phyloP scores from a whole-genome alignment of 2,888 invertebrate genomes.

The Ichneumoninae sp. region DNA sequence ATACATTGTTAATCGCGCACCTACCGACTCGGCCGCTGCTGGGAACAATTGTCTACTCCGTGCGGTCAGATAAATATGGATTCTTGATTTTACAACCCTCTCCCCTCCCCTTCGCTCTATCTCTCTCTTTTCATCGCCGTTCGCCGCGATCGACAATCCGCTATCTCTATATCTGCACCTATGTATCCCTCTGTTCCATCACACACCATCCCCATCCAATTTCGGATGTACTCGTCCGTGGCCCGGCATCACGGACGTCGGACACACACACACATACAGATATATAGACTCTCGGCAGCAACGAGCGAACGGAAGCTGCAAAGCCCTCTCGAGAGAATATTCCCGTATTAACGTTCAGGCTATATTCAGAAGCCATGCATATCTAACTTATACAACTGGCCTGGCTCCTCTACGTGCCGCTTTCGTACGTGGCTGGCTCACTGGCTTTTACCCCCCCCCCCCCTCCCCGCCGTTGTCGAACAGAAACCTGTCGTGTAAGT shows the following conservation, averaged over 20 bases:
- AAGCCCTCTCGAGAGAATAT: conserved; percentile 71
- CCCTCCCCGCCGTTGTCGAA: conserved; percentile 34
- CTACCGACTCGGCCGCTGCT: background rate
- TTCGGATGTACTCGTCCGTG: conserved; percentile 48
- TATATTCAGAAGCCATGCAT: conserved; percentile 82
- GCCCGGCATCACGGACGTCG: conserved; percentile 20
- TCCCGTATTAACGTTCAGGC: conserved; percentile 79
- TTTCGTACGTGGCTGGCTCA: conserved; percentile 53
- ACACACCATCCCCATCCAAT: conserved; percentile 52
- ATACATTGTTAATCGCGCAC: conserved; percentile 17
- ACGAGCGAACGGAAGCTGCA: conserved; percentile 54
- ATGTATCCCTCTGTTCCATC: conserved; percentile 8
- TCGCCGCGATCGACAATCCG: conserved; percentile 59
- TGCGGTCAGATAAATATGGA: conserved; percentile 43
- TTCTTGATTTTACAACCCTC: conserved; percentile 30
- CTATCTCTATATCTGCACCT: conserved; percentile 36
- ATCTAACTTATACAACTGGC: conserved; percentile 75
- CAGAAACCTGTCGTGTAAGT: conserved; percentile 49
- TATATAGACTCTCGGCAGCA: conserved; percentile 34
- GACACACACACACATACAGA: conserved; percentile 19
- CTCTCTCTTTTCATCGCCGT: background rate
- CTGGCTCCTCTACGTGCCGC: conserved; percentile 64
- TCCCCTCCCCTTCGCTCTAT: background rate
- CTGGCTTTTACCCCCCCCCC: conserved; percentile 25
- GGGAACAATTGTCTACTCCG: conserved; percentile 8